A percentile compares a stretch with the other conserved stretches of the same genome.
phyloP scores from a whole-genome alignment of 2,113 vertebrate species.

The Chlamydotis undulata region DNA sequence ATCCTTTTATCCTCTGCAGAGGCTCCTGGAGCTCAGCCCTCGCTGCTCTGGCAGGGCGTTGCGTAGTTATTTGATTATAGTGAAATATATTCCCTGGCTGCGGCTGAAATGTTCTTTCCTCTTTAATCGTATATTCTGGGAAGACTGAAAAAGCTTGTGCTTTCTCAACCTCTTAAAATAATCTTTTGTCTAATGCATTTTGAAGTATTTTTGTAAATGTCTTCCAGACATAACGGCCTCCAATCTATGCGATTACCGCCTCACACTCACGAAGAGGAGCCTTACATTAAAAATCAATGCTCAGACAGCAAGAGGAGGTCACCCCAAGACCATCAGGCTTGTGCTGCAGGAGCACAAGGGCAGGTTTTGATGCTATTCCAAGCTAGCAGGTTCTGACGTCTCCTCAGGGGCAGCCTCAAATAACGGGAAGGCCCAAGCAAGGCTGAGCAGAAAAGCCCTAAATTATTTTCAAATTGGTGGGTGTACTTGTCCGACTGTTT shows the following conservation, averaged over 20 bases:
- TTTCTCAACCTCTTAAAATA: not conserved
- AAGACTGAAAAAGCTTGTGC: not conserved
- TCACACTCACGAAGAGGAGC: not conserved
- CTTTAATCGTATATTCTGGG: not conserved
- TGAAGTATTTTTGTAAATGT: not conserved
- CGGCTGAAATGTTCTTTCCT: not conserved
- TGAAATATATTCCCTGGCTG: not conserved
- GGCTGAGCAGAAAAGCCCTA: not conserved
- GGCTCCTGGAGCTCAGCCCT: not conserved
- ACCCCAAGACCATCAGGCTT: not conserved
- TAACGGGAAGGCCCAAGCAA: not conserved
- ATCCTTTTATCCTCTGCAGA: constrained; percentile 9
- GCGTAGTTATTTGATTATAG: not conserved
- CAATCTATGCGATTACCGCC: not conserved
- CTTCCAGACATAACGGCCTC: not conserved
- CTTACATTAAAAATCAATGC: not conserved
- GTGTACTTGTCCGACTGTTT: not conserved
- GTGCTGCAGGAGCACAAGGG: not conserved
- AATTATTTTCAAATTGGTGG: not conserved
- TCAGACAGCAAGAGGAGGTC: not conserved
- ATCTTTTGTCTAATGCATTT: not conserved
- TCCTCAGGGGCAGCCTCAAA: not conserved
- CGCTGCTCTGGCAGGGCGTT: not conserved
- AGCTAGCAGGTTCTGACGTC: not conserved
- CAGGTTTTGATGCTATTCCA: not conserved